Conservation (phyloP, 2,888 invertebrate genomes). For the Zonitis immaculata region DNA sequence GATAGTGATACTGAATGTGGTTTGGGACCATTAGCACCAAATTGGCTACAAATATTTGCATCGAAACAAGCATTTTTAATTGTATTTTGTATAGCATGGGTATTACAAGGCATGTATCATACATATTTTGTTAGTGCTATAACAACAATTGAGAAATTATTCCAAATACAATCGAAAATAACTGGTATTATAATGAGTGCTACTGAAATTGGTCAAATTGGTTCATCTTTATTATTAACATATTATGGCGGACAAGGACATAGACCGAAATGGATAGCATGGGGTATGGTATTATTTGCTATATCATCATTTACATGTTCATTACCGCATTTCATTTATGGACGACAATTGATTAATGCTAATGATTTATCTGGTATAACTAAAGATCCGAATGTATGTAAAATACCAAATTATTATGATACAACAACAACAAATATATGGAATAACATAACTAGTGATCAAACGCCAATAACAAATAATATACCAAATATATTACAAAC, state of each 20-base stretch:
- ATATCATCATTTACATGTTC: constrained; percentile 82
- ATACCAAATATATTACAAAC: constrained; percentile 31
- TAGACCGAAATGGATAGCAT: constrained; percentile 89
- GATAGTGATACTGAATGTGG: constrained; percentile 66
- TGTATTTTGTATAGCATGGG: constrained; percentile 84
- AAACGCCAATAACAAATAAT: constrained; percentile 21
- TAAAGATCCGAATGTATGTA: constrained; percentile 48
- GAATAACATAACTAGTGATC: constrained; percentile 20
- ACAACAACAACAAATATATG: constrained; percentile 8
- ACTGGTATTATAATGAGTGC: constrained; percentile 86
- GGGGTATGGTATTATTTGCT: constrained; percentile 85
- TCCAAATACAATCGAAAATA: constrained; percentile 86
- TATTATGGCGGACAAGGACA: constrained; percentile 90
- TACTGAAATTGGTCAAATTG: constrained; percentile 90
- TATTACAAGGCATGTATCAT: constrained; percentile 86
- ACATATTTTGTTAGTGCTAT: constrained; percentile 92
- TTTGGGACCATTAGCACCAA: constrained; percentile 71
- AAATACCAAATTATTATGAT: constrained; percentile 23
- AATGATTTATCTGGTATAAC: constrained; percentile 48
- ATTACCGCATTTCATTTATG: constrained; percentile 81
- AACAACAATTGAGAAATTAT: constrained; percentile 88
- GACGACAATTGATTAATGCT: constrained; percentile 63
- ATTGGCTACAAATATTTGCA: constrained; percentile 72
- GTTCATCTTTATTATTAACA: constrained; percentile 79
- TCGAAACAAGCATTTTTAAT: constrained; percentile 86